Evolutionary conservation across 2,888 invertebrate species (phyloP).

Genomic region (Bombylius major): DNA sequence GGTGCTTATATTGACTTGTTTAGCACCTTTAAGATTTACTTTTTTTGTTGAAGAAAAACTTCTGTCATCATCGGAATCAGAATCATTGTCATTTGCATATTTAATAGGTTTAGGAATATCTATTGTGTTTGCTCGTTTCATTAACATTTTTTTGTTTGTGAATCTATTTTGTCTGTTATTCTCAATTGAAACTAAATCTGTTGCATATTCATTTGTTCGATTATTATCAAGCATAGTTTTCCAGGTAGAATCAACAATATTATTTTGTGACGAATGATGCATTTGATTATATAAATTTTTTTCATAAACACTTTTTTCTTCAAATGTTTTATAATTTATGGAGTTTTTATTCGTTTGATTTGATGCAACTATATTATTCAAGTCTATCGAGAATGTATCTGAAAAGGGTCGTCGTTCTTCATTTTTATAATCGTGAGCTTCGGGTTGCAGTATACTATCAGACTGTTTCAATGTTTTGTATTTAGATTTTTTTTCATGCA

Average conservation of each 20-base stretch:
- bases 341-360: neutral
- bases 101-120: constrained; percentile 62
- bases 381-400: constrained; percentile 20
- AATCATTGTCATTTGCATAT: constrained; percentile 40
- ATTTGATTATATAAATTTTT: constrained; percentile 14
- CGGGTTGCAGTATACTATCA: constrained; percentile 13
- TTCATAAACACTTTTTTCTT: constrained; percentile 8
- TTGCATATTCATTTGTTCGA: constrained; percentile 16
- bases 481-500: constrained; percentile 17
- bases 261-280: constrained; percentile 2
- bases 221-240: constrained; percentile 2
- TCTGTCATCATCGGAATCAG: constrained; percentile 33
- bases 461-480: constrained; percentile 16
- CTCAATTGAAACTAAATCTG: neutral
- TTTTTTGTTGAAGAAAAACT: constrained; percentile 29
- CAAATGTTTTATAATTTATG: neutral
- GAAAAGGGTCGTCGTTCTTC: constrained; percentile 16
- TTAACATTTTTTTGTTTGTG: constrained; percentile 54
- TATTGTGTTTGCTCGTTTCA: constrained; percentile 81
- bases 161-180: constrained; percentile 17
- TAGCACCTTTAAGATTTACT: constrained; percentile 44
- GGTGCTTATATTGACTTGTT: constrained; percentile 41
- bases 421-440: neutral
- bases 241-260: neutral
- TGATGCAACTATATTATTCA: neutral